These are phyloP conservation scores for Nothoprocta perdicaria DNA, from an alignment of 2,113 vertebrate species.

Conservation along the genomic window DNA sequence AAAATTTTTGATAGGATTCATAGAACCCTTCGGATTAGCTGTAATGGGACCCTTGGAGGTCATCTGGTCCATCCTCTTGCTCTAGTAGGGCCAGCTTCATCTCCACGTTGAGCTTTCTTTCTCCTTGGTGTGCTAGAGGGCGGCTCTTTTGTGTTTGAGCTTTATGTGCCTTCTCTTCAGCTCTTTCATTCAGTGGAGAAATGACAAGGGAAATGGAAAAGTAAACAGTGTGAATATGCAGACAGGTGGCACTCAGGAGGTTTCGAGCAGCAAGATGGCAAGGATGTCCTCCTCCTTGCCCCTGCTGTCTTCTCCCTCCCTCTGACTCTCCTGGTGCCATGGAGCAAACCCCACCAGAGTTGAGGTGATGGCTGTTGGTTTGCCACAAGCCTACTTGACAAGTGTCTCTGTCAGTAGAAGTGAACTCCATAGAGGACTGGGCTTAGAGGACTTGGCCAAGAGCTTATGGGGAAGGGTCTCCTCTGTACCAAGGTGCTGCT, in stretches of 20 bases:
- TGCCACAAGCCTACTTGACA: fast-evolving
- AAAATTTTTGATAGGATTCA: background rate
- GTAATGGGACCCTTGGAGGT: background rate
- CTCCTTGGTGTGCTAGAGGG: background rate
- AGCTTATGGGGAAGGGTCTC: background rate
- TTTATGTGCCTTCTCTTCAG: background rate
- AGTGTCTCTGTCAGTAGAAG: background rate
- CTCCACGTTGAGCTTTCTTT: background rate
- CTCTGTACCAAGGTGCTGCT: background rate
- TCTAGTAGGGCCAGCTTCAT: background rate
- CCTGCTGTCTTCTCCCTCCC: background rate
- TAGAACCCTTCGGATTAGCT: background rate
- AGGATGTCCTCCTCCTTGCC: background rate
- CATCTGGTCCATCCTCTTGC: background rate
- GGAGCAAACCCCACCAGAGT: background rate
- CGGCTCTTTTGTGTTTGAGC: background rate
- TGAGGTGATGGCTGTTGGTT: background rate
- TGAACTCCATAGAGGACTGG: background rate
- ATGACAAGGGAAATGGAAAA: background rate
- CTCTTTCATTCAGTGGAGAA: background rate
- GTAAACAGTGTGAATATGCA: background rate
- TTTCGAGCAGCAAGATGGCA: background rate
- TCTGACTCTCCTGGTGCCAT: fast-evolving
- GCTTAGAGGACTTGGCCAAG: background rate
- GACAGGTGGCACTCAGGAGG: background rate